phyloP scores from a whole-genome alignment of 2,113 vertebrate species.

The Psammodynastes pulverulentus region DNA sequence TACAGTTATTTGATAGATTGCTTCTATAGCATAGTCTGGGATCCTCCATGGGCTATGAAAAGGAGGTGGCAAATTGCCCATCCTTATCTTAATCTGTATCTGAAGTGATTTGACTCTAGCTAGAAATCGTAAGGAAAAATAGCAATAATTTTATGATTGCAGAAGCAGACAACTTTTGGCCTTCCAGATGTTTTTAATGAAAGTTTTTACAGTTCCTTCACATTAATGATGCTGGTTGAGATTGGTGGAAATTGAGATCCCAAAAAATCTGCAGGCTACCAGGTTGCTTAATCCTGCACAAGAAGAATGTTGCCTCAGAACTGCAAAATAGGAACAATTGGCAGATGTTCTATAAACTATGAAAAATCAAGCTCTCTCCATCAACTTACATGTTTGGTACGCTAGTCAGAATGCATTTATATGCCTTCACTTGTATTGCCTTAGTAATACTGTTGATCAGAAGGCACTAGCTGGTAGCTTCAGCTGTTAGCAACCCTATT shows the following conservation, averaged over 20 bases:
- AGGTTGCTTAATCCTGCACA: background rate
- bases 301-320: background rate
- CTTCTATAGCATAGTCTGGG: background rate
- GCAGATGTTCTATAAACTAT: background rate
- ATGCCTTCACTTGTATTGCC: background rate
- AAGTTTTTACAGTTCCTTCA: background rate
- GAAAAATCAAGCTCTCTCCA: background rate
- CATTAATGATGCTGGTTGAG: background rate
- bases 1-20: background rate
- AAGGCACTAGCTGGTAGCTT: background rate
- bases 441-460: accelerated
- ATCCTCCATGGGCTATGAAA: background rate
- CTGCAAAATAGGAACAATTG: background rate
- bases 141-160: background rate
- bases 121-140: background rate
- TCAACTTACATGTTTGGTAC: background rate
- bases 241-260: background rate
- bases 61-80: background rate
- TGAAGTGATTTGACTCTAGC: background rate
- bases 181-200: background rate
- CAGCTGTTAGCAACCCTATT: background rate
- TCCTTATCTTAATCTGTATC: background rate
- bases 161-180: background rate
- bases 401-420: background rate
- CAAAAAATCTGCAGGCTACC: background rate